phyloP scores from a whole-genome alignment of 2,888 invertebrate genomes.

The Himalopsyche kuldschensis region DNA sequence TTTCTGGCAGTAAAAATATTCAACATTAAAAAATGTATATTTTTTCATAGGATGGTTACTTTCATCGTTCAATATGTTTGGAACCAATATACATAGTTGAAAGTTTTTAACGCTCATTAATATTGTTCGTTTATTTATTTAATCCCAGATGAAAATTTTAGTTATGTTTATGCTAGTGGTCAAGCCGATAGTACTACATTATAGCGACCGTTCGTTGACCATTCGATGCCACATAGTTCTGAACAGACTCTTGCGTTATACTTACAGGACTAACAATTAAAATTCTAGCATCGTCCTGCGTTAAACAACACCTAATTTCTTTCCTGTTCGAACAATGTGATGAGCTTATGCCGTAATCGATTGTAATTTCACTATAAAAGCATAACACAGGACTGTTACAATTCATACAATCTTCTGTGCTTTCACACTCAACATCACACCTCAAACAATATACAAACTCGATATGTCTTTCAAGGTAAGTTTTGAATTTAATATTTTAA shows the following conservation, averaged over 20 bases:
- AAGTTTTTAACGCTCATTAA: too few species aligned
- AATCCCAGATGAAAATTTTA: too few species aligned
- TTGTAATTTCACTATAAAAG: conserved; percentile 40
- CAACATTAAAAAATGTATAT: too few species aligned
- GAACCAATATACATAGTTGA: too few species aligned
- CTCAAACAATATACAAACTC: conserved; percentile 20
- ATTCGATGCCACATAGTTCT: not conserved
- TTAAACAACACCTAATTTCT: conserved; percentile 38
- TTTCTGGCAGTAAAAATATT: too few species aligned
- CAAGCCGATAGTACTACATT: too few species aligned
- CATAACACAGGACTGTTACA: conserved; percentile 22
- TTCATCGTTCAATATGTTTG: too few species aligned
- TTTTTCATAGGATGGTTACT: too few species aligned
- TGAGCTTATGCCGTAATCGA: conserved; percentile 32
- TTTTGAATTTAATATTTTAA: not conserved
- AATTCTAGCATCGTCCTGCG: conserved; percentile 32
- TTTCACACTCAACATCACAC: conserved; percentile 38
- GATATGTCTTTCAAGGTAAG: conserved; percentile 40
- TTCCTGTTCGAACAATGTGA: conserved; percentile 24
- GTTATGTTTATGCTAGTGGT: too few species aligned
- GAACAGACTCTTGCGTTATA: not conserved
- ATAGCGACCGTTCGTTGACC: too few species aligned
- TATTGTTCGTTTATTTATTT: too few species aligned
- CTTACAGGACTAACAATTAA: conserved; percentile 18
- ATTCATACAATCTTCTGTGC: conserved; percentile 38